These are phyloP conservation scores for Damaliscus lunatus DNA, from an alignment of 2,113 vertebrate species.

Conservation along the genomic window DNA sequence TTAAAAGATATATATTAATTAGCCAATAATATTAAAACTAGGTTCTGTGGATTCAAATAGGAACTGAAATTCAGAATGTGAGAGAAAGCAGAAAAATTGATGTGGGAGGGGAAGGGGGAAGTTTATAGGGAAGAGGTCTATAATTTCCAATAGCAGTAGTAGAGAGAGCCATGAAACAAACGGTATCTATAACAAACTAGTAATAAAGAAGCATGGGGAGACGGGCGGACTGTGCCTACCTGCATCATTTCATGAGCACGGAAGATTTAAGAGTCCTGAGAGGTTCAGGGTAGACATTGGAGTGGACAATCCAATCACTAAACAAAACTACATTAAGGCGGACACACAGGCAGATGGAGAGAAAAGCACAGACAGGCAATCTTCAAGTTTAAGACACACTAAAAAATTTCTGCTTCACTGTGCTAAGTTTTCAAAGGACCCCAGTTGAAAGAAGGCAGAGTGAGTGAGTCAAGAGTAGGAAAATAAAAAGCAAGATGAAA, in stretches of 20 bases:
- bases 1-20: slow-evolving; percentile 54
- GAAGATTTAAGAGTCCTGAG: slow-evolving; percentile 55
- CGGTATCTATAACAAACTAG: slow-evolving; percentile 64
- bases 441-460: not conserved
- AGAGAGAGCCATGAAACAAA: slow-evolving; percentile 72
- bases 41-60: slow-evolving; percentile 43
- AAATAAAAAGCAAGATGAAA: not conserved
- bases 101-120: slow-evolving; percentile 29
- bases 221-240: slow-evolving; percentile 57
- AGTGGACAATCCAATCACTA: slow-evolving; percentile 63
- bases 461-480: not conserved
- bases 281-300: slow-evolving; percentile 28
- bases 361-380: not conserved
- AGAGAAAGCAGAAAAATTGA: slow-evolving; percentile 67
- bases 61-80: slow-evolving; percentile 41
- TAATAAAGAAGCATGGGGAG: slow-evolving; percentile 65
- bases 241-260: slow-evolving; percentile 50
- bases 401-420: slow-evolving; percentile 29
- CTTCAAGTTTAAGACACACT: slow-evolving; percentile 44
- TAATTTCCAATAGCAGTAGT: slow-evolving; percentile 57
- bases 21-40: slow-evolving; percentile 64
- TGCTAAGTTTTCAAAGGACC: slow-evolving; percentile 20
- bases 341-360: slow-evolving; percentile 35
- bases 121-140: slow-evolving; percentile 55
- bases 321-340: slow-evolving; percentile 55